Evolutionary conservation across 2,113 vertebrate genomes (phyloP), one percentile per base, ranked within the genome.

Genomic region (Corythornis cristatus): DNA sequence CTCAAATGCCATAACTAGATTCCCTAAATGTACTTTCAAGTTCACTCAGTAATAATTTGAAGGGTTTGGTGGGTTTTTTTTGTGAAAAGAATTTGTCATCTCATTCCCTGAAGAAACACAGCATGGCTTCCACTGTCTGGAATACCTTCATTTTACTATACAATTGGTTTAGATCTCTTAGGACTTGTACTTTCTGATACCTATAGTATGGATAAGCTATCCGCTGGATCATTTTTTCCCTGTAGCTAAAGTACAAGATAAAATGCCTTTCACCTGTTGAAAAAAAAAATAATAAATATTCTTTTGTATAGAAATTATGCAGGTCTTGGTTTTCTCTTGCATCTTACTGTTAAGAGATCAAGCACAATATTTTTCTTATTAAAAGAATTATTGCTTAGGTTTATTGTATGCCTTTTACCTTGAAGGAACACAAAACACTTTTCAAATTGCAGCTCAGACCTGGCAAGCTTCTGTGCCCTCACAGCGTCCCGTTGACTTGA

Each of bases 251-350:
- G 75, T 86, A 88, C 68, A 94, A 93, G 93, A 93, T 70, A 91
- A 93, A 89, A 96, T 97, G 97, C 83, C 88, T 97, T 72, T 90
- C 87, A 96, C 92, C 71, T 96, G 45, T 84, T 76, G 82, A 86
- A 53, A 95, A 79, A 93, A 92, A 75, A 66, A 11, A 56, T 18
- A 29, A 48, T 16, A 61, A 61, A 26, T 20, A 26, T 65, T 93
- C 51, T 89, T 16, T 37, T 71, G 31, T n/a, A 15, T 37, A 53
- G 46, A 80, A 92, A 8, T 58, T 80, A 17, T 12, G 16, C 37
- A 66, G n/a, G 11, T 68, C 94, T 90, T 66, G 46, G 65, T 92
- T 46, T 71, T 91, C 19, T 42, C 22, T 71, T 73, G 15, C 46
- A 85, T 89, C 93, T 81, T 95, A 23, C 37, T 88, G 37, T 71